Conservation (phyloP, 1,140 invertebrate species). For the Asbolus verrucosus region DNA sequence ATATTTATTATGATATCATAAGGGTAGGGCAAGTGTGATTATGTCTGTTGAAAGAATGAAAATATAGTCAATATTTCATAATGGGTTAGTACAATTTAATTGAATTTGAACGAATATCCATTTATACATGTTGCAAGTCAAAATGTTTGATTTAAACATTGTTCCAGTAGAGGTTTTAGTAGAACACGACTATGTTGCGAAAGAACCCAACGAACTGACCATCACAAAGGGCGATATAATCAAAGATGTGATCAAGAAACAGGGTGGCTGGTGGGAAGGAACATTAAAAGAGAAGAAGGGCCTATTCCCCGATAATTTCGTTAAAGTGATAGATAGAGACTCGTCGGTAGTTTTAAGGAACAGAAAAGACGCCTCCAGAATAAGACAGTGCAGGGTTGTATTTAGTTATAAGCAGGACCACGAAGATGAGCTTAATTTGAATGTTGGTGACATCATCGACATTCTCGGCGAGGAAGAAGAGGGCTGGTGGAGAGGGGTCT, state of each 20-base stretch:
- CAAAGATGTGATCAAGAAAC: constrained; percentile 82
- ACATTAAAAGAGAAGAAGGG: constrained; percentile 87
- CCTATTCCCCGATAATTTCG: constrained; percentile 98
- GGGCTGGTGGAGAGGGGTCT: constrained; percentile 89
- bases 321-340: constrained; percentile 74
- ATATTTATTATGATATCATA: constrained; percentile 46
- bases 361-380: constrained; percentile 60
- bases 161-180: constrained; percentile 81
- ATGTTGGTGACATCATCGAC: constrained; percentile 88
- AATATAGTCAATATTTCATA: constrained; percentile 44
- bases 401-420: constrained; percentile 93
- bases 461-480: constrained; percentile 91
- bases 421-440: constrained; percentile 89
- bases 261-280: constrained; percentile 97
- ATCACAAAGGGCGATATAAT: constrained; percentile 92
- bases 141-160: background rate
- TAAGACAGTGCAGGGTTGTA: constrained; percentile 82
- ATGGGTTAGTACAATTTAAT: constrained; percentile 48
- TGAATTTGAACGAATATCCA: no score
- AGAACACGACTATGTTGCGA: constrained; percentile 84
- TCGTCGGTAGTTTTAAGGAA: constrained; percentile 52
- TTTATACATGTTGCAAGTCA: constrained; percentile 29
- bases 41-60: constrained; percentile 29
- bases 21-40: constrained; percentile 35
- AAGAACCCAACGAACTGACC: constrained; percentile 86